Evolutionary conservation across 2,113 vertebrate genomes (phyloP).

Genomic region (Stigmatopora nigra): DNA sequence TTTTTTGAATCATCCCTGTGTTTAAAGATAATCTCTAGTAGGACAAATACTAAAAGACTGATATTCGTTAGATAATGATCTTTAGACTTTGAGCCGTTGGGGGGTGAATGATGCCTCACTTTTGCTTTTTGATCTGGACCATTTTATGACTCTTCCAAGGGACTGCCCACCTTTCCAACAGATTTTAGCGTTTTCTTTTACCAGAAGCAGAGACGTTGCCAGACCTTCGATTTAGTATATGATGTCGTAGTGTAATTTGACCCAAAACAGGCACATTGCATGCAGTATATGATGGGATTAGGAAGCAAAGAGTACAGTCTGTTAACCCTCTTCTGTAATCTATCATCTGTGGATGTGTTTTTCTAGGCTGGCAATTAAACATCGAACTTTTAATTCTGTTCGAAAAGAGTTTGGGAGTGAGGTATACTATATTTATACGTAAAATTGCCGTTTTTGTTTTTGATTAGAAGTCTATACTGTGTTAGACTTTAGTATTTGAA

Average conservation of each 20-base stretch:
- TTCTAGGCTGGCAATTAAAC: constrained; percentile 35
- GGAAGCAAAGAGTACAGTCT: constrained; percentile 44
- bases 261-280: constrained; percentile 24
- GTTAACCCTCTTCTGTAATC: constrained; percentile 42
- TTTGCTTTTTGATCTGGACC: constrained; percentile 33
- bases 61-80: background rate
- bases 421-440: background rate
- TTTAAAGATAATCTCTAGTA: background rate
- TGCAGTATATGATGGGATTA: constrained; percentile 40
- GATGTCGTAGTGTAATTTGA: background rate
- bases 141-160: constrained; percentile 17
- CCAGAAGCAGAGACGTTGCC: background rate
- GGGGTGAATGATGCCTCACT: constrained; percentile 10
- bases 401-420: constrained; percentile 45
- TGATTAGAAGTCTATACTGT: no score
- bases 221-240: background rate
- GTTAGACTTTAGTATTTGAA: no score
- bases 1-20: constrained; percentile 15
- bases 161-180: constrained; percentile 14
- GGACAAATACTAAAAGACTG: background rate
- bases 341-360: constrained; percentile 36
- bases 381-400: constrained; percentile 43
- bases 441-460: no score
- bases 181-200: background rate
- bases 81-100: constrained; percentile 7